Evolutionary conservation across 1,140 invertebrate species (phyloP), one percentile per base, ranked within the genome.

Genomic region (honey bee (Apis mellifera)): DNA sequence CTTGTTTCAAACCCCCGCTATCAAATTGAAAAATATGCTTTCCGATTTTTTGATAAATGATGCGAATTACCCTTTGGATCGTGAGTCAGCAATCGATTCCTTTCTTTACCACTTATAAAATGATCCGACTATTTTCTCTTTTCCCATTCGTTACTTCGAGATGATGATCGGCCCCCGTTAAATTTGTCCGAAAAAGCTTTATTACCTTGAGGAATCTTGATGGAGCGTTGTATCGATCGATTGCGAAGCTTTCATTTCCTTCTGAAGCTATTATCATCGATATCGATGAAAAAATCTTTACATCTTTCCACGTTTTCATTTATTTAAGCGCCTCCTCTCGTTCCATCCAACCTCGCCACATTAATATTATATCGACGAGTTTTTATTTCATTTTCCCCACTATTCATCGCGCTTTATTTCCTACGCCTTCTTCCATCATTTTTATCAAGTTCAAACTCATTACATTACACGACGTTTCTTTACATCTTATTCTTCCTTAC

Each of bases 381-480:
- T n/a, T n/a, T n/a, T 15, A 15, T 54, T 54, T 54, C 15, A 54
- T 54, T 15, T 52, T 52, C 4, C 1, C 13, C 21, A n/a, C 15
- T 55, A 17, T 55, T 17, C 26, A 26, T 26, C 55, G 7, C 55
- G 17, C 17, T 55, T 17, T 19, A 55, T 19, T 55, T 55, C 15
- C 0, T 7, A n/a, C n/a, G 7, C 2, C 1, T 8, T 8, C 2
- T 4, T 17, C 8, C 7, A 17, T 17, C 17, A 4, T 5, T 4
- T 42, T 42, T 42, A 32, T 32, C 32, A 32, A 3, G 32, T 42
- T 42, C 32, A 42, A 42, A 42, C 32, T 42, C 32, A 5, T 42
- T 42, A 42, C 32, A 42, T 42, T 42, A 42, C 5, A 42, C 32
- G 32, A 42, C 4, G 7, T 42, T 42, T 42, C 32, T 7, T 42